phyloP scores from a whole-genome alignment of 2,113 vertebrate genomes.

The Thymallus thymallus region DNA sequence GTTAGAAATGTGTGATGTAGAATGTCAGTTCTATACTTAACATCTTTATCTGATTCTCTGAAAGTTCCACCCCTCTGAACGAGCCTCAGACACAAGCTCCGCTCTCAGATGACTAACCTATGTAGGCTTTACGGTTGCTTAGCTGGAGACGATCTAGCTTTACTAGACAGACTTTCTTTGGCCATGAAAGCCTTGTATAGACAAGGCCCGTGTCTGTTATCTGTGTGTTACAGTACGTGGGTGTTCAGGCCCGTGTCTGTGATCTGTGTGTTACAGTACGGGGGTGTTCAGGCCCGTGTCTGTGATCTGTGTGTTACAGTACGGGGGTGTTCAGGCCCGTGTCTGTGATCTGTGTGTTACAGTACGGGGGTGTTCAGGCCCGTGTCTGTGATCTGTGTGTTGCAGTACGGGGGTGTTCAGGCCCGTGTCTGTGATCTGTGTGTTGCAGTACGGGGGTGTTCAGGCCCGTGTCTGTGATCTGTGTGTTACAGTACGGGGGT shows the following conservation, averaged over 20 bases:
- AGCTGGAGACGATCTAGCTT: background rate
- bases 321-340: constrained; percentile 81
- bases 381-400: background rate
- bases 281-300: constrained; percentile 78
- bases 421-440: background rate
- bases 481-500: constrained; percentile 79
- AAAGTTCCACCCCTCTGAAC: too few species aligned
- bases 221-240: constrained; percentile 74
- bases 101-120: too few species aligned
- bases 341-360: constrained; percentile 18
- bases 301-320: constrained; percentile 60
- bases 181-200: background rate
- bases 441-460: constrained; percentile 84
- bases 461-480: constrained; percentile 39
- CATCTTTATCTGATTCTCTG: too few species aligned
- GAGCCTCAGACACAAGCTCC: too few species aligned
- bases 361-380: constrained; percentile 86
- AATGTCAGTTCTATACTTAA: too few species aligned
- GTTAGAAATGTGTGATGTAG: too few species aligned
- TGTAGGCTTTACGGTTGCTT: too few species aligned
- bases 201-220: background rate
- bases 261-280: constrained; percentile 67
- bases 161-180: background rate
- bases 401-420: constrained; percentile 87
- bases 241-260: constrained; percentile 73